A percentile compares a stretch with the other conserved stretches of the same genome.
These are phyloP conservation scores for Steinernema khuongi DNA, from an alignment of 1,140 invertebrate genomes.

Conservation along the genomic window DNA sequence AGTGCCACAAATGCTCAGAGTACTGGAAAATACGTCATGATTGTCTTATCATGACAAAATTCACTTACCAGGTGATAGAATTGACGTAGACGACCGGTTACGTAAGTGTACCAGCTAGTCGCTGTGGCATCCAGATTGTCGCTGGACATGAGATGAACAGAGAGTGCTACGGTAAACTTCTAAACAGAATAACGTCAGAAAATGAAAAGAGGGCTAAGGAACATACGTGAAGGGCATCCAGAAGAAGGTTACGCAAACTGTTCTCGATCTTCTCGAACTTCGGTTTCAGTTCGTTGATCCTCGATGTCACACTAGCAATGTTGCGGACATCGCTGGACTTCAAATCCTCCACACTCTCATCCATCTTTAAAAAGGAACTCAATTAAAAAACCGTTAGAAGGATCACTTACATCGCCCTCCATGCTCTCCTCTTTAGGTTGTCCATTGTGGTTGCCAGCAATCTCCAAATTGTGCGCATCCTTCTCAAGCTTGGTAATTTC, in stretches of 20 bases:
- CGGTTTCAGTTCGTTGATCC: slow-evolving; percentile 7
- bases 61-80: slow-evolving; percentile 81
- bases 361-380: slow-evolving; percentile 25
- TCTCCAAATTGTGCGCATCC: neutral
- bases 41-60: no score
- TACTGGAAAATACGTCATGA: slow-evolving; percentile 71
- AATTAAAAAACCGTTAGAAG: slow-evolving; percentile 12
- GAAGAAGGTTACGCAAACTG: slow-evolving; percentile 39
- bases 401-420: neutral
- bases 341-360: slow-evolving; percentile 26
- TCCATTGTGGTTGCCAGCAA: neutral
- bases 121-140: slow-evolving; percentile 87
- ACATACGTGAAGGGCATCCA: slow-evolving; percentile 47
- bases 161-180: slow-evolving; percentile 95
- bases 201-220: neutral
- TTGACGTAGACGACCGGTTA: slow-evolving; percentile 85
- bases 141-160: slow-evolving; percentile 85
- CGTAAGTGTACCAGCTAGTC: slow-evolving; percentile 94
- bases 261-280: slow-evolving; percentile 31
- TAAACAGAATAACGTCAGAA: slow-evolving; percentile 54
- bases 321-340: neutral
- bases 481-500: slow-evolving; percentile 19
- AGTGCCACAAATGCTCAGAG: slow-evolving; percentile 90
- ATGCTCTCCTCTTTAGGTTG: neutral
- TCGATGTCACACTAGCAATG: neutral